Base-by-base conservation (phyloP, 2,113 vertebrate species). In the Mastomys natalensis region DNA sequence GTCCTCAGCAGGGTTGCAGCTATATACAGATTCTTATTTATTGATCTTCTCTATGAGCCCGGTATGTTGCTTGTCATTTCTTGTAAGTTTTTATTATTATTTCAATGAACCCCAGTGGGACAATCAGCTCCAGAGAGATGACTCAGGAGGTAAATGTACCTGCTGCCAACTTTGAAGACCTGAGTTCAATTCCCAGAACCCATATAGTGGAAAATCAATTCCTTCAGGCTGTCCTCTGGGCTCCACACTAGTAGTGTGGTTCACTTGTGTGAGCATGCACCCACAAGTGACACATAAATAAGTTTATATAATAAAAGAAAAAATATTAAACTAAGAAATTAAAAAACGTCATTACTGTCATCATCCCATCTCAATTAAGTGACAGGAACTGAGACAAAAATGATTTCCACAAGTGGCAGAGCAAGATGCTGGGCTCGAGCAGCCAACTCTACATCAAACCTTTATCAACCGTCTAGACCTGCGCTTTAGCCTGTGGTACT, bases 181-280 rank as follows among this genome's bases (percentile, higher is more conserved):
- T 7, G 26, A 86, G 26, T 64, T 85, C 60, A n/a, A 19, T 64
- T 31, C 40, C 40, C 40, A 31, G 76, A 8, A 51, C 15, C 29
- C 7, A 17, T 31, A 19, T 7, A 0, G 48, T 34, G 9, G 45
- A 31, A 2, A 64, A 64, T 2, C 0, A 10, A 19, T 64, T 45
- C 2, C n/a, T 62, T 16, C 58, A 64, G 29, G 7, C 43, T 64
- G 15, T 31, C 26, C 58, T 43, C n/a, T 64, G 26, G 17, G 24
- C 40, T 48, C 29, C 1, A 1, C 11, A 82, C 22, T 2, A 26
- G 48, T 19, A 34, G 11, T 40, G 22, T 58, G 53, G 22, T n/a
- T 26, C 37, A 17, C 4, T 8, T 21, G 4, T 19, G 24, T 85
- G 58, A 17, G 15, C 40, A 31, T 3, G 43, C 15, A n/a, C 24